phyloP scores from a whole-genome alignment of 1,140 invertebrate species.

The Drosophila athabasca region DNA sequence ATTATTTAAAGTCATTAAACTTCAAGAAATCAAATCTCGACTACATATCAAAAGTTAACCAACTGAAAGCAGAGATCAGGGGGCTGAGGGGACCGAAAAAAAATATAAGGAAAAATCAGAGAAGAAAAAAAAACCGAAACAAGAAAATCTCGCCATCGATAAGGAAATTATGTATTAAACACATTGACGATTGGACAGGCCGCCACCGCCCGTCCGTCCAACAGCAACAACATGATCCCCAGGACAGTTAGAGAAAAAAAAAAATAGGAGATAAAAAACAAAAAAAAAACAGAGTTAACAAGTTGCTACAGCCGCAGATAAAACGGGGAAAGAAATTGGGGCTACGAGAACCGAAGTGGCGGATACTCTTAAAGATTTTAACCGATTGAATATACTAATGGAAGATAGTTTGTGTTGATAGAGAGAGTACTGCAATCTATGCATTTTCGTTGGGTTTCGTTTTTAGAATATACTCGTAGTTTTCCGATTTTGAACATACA shows the following conservation, averaged over 20 bases:
- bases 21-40: slow-evolving; percentile 73
- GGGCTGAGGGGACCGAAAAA: too few relatives aligned
- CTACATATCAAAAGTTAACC: slow-evolving; percentile 60
- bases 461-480: too few relatives aligned
- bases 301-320: slow-evolving; percentile 44
- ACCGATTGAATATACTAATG: too few relatives aligned
- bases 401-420: too few relatives aligned
- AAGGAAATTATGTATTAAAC: slow-evolving; percentile 80
- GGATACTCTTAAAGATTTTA: too few relatives aligned
- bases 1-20: slow-evolving; percentile 79
- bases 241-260: slow-evolving; percentile 51
- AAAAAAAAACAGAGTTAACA: slow-evolving; percentile 59
- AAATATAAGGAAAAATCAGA: too few relatives aligned
- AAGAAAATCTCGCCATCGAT: slow-evolving; percentile 57
- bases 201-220: slow-evolving; percentile 39
- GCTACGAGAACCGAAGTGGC: too few relatives aligned
- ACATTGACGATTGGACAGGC: slow-evolving; percentile 70
- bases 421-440: too few relatives aligned
- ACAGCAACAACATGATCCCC: slow-evolving; percentile 62
- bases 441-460: too few relatives aligned
- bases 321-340: slow-evolving; percentile 12
- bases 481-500: too few relatives aligned
- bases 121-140: slow-evolving; percentile 24
- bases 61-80: slow-evolving; percentile 10
- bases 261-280: slow-evolving; percentile 25